Evolutionary conservation across 2,888 invertebrate species (phyloP).

Genomic region (Saturnia japonica): DNA sequence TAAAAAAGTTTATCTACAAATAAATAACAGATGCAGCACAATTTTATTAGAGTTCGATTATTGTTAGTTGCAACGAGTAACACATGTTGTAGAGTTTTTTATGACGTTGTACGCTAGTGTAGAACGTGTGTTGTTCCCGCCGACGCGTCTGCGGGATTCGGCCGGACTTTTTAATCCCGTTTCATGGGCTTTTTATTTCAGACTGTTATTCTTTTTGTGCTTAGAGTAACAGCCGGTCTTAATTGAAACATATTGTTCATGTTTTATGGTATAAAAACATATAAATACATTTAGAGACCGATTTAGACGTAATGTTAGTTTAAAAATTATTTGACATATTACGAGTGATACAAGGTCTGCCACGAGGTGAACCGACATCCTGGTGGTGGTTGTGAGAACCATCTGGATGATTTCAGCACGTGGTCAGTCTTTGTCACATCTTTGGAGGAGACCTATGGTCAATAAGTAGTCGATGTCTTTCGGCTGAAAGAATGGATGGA

Average conservation of each 20-base stretch:
- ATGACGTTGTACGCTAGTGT: conserved; percentile 39
- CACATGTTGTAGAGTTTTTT: conserved; percentile 71
- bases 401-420: too few relatives aligned
- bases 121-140: conserved; percentile 20
- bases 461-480: too few relatives aligned
- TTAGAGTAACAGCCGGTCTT: conserved; percentile 43
- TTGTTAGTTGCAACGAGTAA: conserved; percentile 43
- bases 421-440: too few relatives aligned
- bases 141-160: conserved; percentile 31
- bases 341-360: too few relatives aligned
- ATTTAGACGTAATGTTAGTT: not conserved
- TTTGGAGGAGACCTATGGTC: too few relatives aligned
- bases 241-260: conserved; percentile 48
- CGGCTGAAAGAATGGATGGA: too few relatives aligned
- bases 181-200: conserved; percentile 48
- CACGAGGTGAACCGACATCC: too few relatives aligned
- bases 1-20: not conserved
- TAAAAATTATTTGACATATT: not conserved
- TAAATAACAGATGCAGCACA: not conserved
- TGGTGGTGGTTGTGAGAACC: too few relatives aligned
- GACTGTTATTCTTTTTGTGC: conserved; percentile 37
- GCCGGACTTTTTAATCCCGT: conserved; percentile 48
- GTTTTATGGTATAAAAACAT: conserved; percentile 6
- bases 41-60: conserved; percentile 19
- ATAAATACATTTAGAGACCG: not conserved